These are phyloP conservation scores for Pachyseris speciosa DNA, from an alignment of 64 coral and sea anemone species.

Conservation along the genomic window DNA sequence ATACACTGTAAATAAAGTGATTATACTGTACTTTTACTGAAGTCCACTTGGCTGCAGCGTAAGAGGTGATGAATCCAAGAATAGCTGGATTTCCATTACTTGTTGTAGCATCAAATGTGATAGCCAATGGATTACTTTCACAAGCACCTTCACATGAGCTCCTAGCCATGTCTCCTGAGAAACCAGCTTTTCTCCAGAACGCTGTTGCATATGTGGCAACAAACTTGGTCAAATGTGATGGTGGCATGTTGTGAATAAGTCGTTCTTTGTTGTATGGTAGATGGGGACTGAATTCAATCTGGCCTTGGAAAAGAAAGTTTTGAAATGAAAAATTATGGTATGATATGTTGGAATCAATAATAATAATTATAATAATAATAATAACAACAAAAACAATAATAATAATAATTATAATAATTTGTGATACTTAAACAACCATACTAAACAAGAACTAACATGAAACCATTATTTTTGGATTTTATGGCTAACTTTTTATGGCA, in stretches of 20 bases:
- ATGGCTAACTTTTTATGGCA: too few relatives aligned
- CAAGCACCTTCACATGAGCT: constrained; percentile 30
- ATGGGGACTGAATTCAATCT: constrained; percentile 79
- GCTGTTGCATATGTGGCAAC: constrained; percentile 75
- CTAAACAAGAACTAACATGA: too few relatives aligned
- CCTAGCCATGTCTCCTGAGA: constrained; percentile 81
- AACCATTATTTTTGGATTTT: too few relatives aligned
- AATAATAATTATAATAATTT: too few relatives aligned
- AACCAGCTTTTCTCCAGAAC: constrained; percentile 91
- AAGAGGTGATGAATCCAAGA: constrained; percentile 91
- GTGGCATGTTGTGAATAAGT: constrained; percentile 75
- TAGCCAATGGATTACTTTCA: constrained; percentile 64
- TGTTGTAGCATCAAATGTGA: constrained; percentile 85
- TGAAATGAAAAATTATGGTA: neutral
- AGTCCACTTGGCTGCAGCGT: constrained; percentile 82
- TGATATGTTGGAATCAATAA: neutral
- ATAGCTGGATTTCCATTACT: constrained; percentile 79
- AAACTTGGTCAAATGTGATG: constrained; percentile 94
- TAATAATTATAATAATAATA: too few relatives aligned
- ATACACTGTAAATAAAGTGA: neutral
- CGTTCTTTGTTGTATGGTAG: constrained; percentile 88
- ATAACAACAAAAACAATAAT: too few relatives aligned
- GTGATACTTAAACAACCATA: too few relatives aligned
- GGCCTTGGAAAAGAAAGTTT: constrained; percentile 60
- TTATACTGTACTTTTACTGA: constrained; percentile 64